phyloP scores from a whole-genome alignment of 2,113 vertebrate species.

The Cavia porcellus region DNA sequence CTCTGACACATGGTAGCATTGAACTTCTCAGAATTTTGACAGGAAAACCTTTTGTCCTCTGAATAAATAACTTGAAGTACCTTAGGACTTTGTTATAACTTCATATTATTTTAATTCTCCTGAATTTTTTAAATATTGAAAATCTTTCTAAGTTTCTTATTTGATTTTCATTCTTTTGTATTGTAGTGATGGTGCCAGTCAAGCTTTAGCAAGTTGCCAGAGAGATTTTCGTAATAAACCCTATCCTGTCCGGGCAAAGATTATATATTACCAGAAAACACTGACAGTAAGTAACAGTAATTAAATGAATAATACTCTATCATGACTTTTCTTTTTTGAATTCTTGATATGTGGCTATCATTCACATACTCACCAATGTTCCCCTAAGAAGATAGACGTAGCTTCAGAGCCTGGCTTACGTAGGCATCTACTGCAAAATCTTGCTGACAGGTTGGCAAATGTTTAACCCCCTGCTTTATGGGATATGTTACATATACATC shows the following conservation, averaged over 20 bases:
- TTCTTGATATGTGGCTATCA: neutral
- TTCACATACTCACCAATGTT: neutral
- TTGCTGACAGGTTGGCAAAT: neutral
- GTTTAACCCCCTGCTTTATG: neutral
- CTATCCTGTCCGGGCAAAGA: slow-evolving; percentile 95
- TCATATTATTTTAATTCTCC: neutral
- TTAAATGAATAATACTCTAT: neutral
- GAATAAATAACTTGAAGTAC: neutral
- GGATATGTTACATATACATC: neutral
- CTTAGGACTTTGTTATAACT: neutral
- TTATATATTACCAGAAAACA: slow-evolving; percentile 93
- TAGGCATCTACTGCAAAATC: neutral
- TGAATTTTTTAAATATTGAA: slow-evolving; percentile 23
- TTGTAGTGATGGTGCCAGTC: slow-evolving; percentile 93
- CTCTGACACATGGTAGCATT: accelerated
- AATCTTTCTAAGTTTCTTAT: slow-evolving; percentile 1
- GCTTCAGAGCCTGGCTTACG: neutral
- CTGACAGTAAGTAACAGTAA: slow-evolving; percentile 90
- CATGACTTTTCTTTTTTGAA: neutral
- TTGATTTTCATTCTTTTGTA: slow-evolving; percentile 33
- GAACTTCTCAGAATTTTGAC: neutral
- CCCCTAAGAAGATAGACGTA: neutral
- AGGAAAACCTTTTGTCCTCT: neutral
- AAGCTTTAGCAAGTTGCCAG: slow-evolving; percentile 95
- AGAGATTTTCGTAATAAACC: slow-evolving; percentile 99